Base-by-base conservation (phyloP, 1,140 invertebrate genomes). In the Drosophila kepulauana region DNA sequence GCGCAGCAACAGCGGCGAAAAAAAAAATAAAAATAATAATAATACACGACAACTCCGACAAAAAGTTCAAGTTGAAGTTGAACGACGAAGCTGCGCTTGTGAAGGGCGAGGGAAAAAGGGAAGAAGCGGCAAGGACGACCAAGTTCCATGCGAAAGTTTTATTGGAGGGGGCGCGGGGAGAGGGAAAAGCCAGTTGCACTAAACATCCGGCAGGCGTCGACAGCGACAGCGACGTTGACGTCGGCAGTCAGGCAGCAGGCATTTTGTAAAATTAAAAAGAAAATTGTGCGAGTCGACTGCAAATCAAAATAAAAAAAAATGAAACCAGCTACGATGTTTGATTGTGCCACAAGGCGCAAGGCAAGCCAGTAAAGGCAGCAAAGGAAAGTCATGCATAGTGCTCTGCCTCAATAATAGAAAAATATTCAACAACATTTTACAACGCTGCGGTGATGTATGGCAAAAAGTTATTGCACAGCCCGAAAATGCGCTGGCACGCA, bases 391-490 rank as follows among this genome's bases (percentile, higher is more conserved):
- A 38, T 7, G 38, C 33, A 15, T 56, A 61, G 48, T 11, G 61
- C 45, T 25, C 20, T 43, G 64, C 48, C 63, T 49, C 62, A 81
- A 86, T 86, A 85, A 85, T 81, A 86, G 78, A 87, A 87, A 86
- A 86, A 86, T 79, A 86, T 86, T 82, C 82, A 79, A 81, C 82
- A 64, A 71, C 66, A 81, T 84, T 86, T 86, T 81, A 85, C 82
- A 81, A 81, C 72, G 78, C 71, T 85, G 81, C 81, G 78, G 82
- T 86, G 75, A 78, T 86, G 81, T 86, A 85, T 43, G 62, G 61
- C 69, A 62, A 66, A 76, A 81, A 75, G 74, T 65, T 66, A 64
- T 73, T 64, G 52, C 65, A 54, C 51, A 64, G 13, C 45, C 57
- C 11, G 25, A 68, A 78, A 70, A 25, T 25, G 20, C 70, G 66